Base-by-base conservation (phyloP, 1,140 invertebrate species). In the Leptinotarsa undecemlineata region DNA sequence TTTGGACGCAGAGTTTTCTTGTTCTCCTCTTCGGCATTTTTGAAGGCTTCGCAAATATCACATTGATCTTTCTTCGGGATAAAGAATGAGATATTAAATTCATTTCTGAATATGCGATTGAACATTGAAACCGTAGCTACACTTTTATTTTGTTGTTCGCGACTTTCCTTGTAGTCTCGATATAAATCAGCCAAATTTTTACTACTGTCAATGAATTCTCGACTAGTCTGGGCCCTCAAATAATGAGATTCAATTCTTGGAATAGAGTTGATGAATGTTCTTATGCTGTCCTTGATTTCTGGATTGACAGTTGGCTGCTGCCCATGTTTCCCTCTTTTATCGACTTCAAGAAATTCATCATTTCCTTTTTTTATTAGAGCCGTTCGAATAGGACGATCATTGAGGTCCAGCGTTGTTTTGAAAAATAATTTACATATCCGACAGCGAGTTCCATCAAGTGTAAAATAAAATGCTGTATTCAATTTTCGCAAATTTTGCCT, bases 21-120 rank as follows among this genome's bases (percentile, higher is more conserved):
- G 71, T 77, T 74, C 51, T 82, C 74, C 19, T 76, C 77, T 19
- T 76, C 72, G 13, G 76, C 51, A 78, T 84, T 82, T 64, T 83
- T 82, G 62, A 74, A 84, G n/a, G 76, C 66, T 69, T 80, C 78
- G 70, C 84, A 85, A 11, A 74, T 33, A 63, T 85, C 82, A 68
- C 84, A 86, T 68, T 82, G 81, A 77, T 86, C 84, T 75, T 86
- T 86, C 78, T 85, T 86, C 14, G 82, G 83, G 61, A 78, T 74
- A 72, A 80, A 81, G 72, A 85, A 85, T 71, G 75, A 76, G 75
- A 86, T 79, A 75, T 84, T 84, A 47, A 85, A 85, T 26, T 78
- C 66, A 11, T 21, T 79, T 42, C 82, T 81, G 74, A 84, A 85
- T 72, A 81, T 80, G 21, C 64, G 61, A 61, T 72, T 67, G 42